Conservation (phyloP, 2,113 vertebrate genomes). For the Diphyllodes magnificus region DNA sequence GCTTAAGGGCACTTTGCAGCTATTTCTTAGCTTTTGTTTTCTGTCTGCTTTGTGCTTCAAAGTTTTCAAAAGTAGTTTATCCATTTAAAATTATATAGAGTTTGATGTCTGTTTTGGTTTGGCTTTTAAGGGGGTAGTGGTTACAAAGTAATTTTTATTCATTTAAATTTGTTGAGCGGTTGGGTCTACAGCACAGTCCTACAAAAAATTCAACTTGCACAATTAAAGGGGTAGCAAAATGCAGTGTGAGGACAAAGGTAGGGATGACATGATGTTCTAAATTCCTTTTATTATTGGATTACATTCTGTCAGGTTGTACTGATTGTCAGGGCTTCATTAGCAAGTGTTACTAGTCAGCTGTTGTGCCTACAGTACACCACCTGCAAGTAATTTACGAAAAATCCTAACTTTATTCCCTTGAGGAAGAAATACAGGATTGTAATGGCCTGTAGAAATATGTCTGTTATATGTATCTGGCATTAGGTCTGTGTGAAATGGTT, state of each 20-base stretch:
- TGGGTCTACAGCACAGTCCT: not conserved
- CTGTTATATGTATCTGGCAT: not conserved
- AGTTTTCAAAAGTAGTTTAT: not conserved
- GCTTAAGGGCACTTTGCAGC: not conserved
- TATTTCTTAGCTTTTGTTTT: not conserved
- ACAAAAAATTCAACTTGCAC: not conserved
- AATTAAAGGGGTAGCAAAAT: not conserved
- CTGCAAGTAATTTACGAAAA: not conserved
- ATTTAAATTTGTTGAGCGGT: not conserved
- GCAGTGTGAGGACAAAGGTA: not conserved
- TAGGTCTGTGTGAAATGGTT: not conserved
- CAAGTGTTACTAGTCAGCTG: not conserved
- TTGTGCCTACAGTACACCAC: not conserved
- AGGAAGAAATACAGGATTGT: not conserved
- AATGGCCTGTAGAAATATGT: not conserved
- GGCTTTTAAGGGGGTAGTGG: not conserved
- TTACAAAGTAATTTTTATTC: not conserved
- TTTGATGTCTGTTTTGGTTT: not conserved
- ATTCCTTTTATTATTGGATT: not conserved
- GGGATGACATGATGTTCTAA: not conserved
- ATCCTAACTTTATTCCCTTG: not conserved
- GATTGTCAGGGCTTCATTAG: not conserved
- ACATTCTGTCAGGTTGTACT: not conserved
- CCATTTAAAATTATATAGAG: not conserved
- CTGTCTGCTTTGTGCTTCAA: not conserved